Evolutionary conservation across 2,888 invertebrate genomes (phyloP), one percentile per base, ranked within the genome.

Genomic region (Cheilosia urbana): DNA sequence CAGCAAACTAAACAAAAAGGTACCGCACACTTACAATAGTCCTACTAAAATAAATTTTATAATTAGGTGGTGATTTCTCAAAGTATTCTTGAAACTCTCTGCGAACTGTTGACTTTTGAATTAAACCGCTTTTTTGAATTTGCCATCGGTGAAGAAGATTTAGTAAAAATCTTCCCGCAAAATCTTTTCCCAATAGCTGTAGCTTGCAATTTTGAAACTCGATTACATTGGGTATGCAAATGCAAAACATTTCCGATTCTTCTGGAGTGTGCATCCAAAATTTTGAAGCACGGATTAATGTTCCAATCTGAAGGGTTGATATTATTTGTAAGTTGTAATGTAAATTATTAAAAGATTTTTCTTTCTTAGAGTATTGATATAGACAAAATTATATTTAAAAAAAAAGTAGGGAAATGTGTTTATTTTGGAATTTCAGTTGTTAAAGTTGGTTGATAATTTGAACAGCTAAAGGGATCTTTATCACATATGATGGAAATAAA

Each of bases 251-350:
- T n/a, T 45, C 5, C 9, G 60, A 62, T 24, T 24, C 27, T 45
- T 27, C 27, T 45, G 60, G 60, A 1, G 42, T 42, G 21, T 62
- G 15, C 2, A 42, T 21, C 6, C 15, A 7, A 11, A 45, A 62
- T 42, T 17, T 62, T 17, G 24, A 45, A n/a, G 4, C n/a, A 4
- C 27, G 24, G 4, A 62, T 15, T 27, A 45, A 27, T 27, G 60
- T 45, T 42, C n/a, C 60, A 45, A 62, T 42, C 60, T 62, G n/a
- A 62, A 62, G 42, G 4, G n/a, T 42, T 60, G 42, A 15, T 45
- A 4, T 24, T 51, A 21, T 2, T 21, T 7, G 11, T 21, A n/a
- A 34, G 34, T 34, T 34, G 34, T 11, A 34, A 34, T 2, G 34
- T 19, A 4, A 42, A n/a, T 7, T 17, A 17, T 4, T 45, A 6